Base-by-base conservation (phyloP, 2,888 invertebrate genomes). In the Sialis fuliginosa region DNA sequence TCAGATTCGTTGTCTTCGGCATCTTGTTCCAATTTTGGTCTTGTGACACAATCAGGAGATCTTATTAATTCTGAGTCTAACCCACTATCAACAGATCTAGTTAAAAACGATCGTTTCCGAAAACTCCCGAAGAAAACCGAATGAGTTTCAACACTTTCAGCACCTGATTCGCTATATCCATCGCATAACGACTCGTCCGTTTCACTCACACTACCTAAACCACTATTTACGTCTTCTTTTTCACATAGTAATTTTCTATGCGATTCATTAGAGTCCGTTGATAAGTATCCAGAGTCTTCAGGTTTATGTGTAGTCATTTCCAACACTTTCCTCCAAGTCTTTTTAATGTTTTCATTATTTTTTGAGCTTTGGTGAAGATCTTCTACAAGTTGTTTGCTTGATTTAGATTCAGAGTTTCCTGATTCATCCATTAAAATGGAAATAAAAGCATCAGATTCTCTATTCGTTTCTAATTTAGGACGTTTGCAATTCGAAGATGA, bases 81-180 rank as follows among this genome's bases (percentile, higher is more conserved):
- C 10, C 65, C 65, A 52, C 64, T 66, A 51, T 68, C 66, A 47
- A 62, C 55, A 1, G 64, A 63, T n/a, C 60, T 60, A 12, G 54
- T 53, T 31, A 55, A 50, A 33, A 53, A 49, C 43, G 49, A 53
- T 40, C 46, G 33, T 42, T 35, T 46, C 52, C 78, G 67, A 57
- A 79, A 79, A 60, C 78, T 81, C 43, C 82, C 85, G 56, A 86
- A 87, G 60, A 86, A 83, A 39, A 88, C 87, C 4, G 87, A 88
- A 65, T 88, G 86, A 1, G 88, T 88, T 58, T 86, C 88, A 32
- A 87, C 70, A 66, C 87, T 88, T 60, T 88, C 88, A 4, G 83
- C 88, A 1, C 88, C 88, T 30, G 87, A 88, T 66, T 88, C 88
- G 66, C 87, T 86, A 51, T 83, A 75, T 6, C 81, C 87, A 58